Evolutionary conservation across 2,797 vertebrate genomes (phyloP), one percentile per base, ranked within the genome.

Genomic region (Hemibagrus guttatus): DNA sequence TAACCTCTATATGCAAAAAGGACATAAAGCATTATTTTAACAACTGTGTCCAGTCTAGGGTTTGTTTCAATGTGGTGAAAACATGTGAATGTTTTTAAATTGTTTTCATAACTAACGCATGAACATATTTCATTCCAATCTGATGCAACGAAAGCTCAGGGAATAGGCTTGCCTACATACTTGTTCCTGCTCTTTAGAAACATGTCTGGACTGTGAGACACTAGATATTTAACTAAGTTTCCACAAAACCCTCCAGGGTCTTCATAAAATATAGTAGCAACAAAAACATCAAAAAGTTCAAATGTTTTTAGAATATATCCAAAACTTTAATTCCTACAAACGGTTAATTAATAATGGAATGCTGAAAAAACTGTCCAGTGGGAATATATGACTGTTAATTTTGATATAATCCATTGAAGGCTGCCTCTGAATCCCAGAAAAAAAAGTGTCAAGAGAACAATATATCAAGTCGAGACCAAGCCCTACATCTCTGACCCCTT

Each of bases 401-500:
- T 86, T 61, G 75, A 74, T 61, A 11, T 14, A 21, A 9, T 74
- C 12, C 21, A 49, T 3, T 81, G 64, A 1, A 28, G 26, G 4
- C 26, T 80, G 76, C 14, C 26, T 19, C 16, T 81, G 14, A 23
- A 42, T 21, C 56, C 11, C 7, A 39, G 19, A 61, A 14, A 16
- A 26, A 42, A 23, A 42, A 61, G 46, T 2, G 46, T 46, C 35
- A 42, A 61, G 13, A 79, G 28, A 0, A 21, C 5, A 14, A 79
- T 13, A 26, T n/a, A 59, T 35, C 21, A 46, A 81, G 42, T 1
- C 6, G n/a, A 63, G 17, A 63, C 56, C 58, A 80, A 80, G 35
- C 31, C 58, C 72, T 76, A 6, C 72, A 74, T 54, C 66, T 74
- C 90, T 90, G 89, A 92, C 91, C 91, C 90, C 92, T 88, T 89